Evolutionary conservation across 2,888 invertebrate genomes (phyloP).

Genomic region (Trissonchulus latispiculum): DNA sequence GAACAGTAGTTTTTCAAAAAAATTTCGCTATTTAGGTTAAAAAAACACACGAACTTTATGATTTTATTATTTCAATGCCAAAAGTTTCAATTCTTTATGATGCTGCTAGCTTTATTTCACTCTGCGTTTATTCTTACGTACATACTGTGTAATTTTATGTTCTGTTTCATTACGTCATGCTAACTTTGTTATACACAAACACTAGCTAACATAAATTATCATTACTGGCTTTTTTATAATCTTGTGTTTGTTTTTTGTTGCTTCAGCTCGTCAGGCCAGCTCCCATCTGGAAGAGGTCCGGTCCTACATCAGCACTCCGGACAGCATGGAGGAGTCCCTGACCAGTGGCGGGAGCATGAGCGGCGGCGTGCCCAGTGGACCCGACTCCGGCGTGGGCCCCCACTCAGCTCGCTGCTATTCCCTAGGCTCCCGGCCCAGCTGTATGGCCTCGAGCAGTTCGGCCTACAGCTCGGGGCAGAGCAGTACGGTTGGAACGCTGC

Average conservation of each 20-base stretch:
- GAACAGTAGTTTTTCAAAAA: too few relatives aligned
- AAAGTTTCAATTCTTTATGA: too few relatives aligned
- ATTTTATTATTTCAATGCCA: too few relatives aligned
- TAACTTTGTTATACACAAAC: too few relatives aligned
- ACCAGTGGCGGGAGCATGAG: neutral
- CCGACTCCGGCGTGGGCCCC: neutral
- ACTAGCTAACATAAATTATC: too few relatives aligned
- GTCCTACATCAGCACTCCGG: slow-evolving; percentile 16
- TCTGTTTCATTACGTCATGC: too few relatives aligned
- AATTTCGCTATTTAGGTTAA: too few relatives aligned
- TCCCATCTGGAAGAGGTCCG: slow-evolving; percentile 21
- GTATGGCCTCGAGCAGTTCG: slow-evolving; percentile 3
- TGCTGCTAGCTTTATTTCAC: too few relatives aligned
- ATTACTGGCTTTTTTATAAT: neutral
- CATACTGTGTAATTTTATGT: too few relatives aligned
- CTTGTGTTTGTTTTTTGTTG: neutral
- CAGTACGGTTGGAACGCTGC: neutral
- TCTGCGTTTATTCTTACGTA: too few relatives aligned
- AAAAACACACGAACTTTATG: too few relatives aligned
- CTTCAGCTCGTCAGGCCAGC: slow-evolving; percentile 13
- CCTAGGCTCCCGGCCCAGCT: slow-evolving; percentile 67
- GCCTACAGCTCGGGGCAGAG: neutral
- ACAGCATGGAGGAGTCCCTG: neutral
- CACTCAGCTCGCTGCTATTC: slow-evolving; percentile 60
- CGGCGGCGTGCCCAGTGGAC: neutral